phyloP scores from a whole-genome alignment of 2,113 vertebrate genomes.

The Podarcis muralis region DNA sequence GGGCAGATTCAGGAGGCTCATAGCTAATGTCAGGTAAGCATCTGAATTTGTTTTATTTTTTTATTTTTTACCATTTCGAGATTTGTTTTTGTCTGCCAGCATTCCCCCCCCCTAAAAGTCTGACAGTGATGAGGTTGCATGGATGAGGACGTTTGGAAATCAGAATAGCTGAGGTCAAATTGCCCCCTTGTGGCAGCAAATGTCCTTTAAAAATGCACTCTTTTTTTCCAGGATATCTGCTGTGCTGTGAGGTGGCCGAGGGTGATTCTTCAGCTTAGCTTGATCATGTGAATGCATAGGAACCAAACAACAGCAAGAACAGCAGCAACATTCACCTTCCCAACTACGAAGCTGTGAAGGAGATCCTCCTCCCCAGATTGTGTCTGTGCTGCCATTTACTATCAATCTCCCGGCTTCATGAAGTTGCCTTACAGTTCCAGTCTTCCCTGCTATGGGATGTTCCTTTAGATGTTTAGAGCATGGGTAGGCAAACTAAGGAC shows the following conservation, averaged over 20 bases:
- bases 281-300: not conserved
- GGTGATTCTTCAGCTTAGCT: not conserved
- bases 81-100: slow-evolving; percentile 20
- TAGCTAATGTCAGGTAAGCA: slow-evolving; percentile 16
- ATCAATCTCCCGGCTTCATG: not conserved
- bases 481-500: no score
- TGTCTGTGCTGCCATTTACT: not conserved
- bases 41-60: not conserved
- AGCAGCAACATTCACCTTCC: not conserved
- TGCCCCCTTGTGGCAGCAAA: slow-evolving; percentile 57
- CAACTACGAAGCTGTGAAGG: not conserved
- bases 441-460: not conserved
- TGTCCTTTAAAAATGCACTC: not conserved
- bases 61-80: not conserved
- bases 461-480: not conserved
- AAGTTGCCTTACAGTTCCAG: not conserved
- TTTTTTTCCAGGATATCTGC: not conserved
- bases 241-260: not conserved
- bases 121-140: slow-evolving; percentile 31
- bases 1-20: slow-evolving; percentile 23
- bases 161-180: slow-evolving; percentile 58
- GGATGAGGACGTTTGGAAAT: not conserved
- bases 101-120: not conserved
- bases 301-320: not conserved
- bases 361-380: not conserved